phyloP scores from a whole-genome alignment of 1,140 invertebrate species.

The Amyelois transitella region DNA sequence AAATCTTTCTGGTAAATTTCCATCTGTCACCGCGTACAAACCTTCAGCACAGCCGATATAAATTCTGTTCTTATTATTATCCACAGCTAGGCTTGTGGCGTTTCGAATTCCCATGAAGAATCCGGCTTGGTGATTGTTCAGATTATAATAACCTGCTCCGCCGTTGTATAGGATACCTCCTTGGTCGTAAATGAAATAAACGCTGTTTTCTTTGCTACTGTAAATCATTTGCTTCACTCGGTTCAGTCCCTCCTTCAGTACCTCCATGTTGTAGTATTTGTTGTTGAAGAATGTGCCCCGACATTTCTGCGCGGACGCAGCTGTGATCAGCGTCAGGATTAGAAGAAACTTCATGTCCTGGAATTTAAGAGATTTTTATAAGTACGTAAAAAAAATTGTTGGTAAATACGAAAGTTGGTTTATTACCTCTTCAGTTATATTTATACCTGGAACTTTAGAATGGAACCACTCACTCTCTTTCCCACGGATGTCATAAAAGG shows the following conservation, averaged over 20 bases:
- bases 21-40: slow-evolving; percentile 44
- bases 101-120: slow-evolving; percentile 45
- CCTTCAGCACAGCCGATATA: slow-evolving; percentile 53
- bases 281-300: slow-evolving; percentile 36
- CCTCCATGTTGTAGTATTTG: slow-evolving; percentile 41
- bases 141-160: slow-evolving; percentile 35
- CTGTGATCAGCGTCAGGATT: slow-evolving; percentile 11
- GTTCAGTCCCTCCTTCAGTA: slow-evolving; percentile 53
- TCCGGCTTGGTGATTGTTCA: slow-evolving; percentile 26
- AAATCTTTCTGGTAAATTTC: slow-evolving; percentile 38
- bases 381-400: too few relatives aligned
- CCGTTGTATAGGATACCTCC: slow-evolving; percentile 22
- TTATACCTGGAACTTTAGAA: too few relatives aligned
- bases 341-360: slow-evolving; percentile 24
- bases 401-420: too few relatives aligned
- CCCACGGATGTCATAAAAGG: too few relatives aligned
- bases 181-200: slow-evolving; percentile 52
- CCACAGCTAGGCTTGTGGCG: slow-evolving; percentile 44
- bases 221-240: slow-evolving; percentile 37
- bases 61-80: slow-evolving; percentile 39
- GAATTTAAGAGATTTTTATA: slow-evolving; percentile 4
- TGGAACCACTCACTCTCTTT: too few relatives aligned
- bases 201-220: slow-evolving; percentile 38
- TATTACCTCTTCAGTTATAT: too few relatives aligned
- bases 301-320: slow-evolving; percentile 37